Percentiles rank a stretch among this genome's conserved stretches.
These are phyloP conservation scores for Oreochromis mossambicus DNA, from an alignment of 2,797 vertebrate species.

Conservation along the genomic window DNA sequence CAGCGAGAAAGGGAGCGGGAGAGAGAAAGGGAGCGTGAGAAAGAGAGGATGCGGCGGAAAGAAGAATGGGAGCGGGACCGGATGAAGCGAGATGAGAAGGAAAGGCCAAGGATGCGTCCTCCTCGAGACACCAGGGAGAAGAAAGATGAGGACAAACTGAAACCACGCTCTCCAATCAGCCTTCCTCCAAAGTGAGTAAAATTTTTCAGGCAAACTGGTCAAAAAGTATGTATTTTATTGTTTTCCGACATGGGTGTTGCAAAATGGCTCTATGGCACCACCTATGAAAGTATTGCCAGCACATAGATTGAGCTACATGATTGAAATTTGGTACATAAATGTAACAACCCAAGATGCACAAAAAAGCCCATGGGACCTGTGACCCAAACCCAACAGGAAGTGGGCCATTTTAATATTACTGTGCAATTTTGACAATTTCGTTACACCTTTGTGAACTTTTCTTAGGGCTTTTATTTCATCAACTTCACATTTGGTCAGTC, in stretches of 20 bases:
- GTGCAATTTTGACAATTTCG: background rate
- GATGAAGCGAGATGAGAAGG: conserved; percentile 80
- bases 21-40: conserved; percentile 83
- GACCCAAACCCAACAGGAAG: background rate
- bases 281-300: background rate
- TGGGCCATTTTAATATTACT: background rate
- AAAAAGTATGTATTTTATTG: background rate
- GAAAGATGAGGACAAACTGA: conserved; percentile 89
- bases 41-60: conserved; percentile 86
- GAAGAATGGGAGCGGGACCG: conserved; percentile 82
- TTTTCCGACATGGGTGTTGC: background rate
- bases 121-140: conserved; percentile 80
- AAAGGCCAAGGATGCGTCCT: conserved; percentile 68
- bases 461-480: background rate
- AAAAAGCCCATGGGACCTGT: background rate
- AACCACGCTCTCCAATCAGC: conserved; percentile 81
- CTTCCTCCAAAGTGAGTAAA: conserved; percentile 81
- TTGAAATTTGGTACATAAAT: background rate
- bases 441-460: background rate
- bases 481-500: background rate
- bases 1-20: conserved; percentile 79
- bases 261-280: background rate
- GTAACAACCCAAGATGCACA: background rate
- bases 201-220: background rate
- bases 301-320: background rate